Conservation (phyloP, 2,113 vertebrate species). For the Aldabrachelys gigantea region DNA sequence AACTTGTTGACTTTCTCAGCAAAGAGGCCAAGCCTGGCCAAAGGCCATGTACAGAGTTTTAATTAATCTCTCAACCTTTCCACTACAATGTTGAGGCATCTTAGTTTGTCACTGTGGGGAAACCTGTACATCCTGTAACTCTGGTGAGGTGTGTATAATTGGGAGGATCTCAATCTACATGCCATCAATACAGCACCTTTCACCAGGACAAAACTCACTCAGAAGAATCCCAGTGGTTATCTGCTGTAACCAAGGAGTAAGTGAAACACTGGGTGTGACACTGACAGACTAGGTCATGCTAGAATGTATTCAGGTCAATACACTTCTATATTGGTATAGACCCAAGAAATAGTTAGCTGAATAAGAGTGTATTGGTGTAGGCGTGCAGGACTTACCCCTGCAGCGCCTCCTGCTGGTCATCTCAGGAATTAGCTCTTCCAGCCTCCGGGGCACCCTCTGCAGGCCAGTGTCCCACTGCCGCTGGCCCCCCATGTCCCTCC, state of each 20-base stretch:
- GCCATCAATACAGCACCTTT: conserved; percentile 25
- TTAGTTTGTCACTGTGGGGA: background rate
- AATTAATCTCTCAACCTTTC: conserved; percentile 20
- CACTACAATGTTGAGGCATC: background rate
- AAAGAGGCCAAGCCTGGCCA: background rate
- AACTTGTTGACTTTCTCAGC: background rate
- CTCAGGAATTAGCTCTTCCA: too few relatives aligned
- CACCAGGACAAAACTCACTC: background rate
- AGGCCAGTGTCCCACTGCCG: too few relatives aligned
- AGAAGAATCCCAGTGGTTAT: conserved; percentile 18
- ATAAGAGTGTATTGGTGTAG: too few relatives aligned
- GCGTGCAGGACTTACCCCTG: too few relatives aligned
- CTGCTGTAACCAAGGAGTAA: conserved; percentile 4
- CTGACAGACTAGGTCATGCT: too few relatives aligned
- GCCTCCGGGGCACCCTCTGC: too few relatives aligned
- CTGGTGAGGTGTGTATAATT: background rate
- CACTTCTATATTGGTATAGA: too few relatives aligned
- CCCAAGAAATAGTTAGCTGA: too few relatives aligned
- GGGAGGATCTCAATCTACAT: background rate
- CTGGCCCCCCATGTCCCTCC: too few relatives aligned
- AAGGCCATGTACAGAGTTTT: conserved; percentile 2
- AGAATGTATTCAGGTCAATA: too few relatives aligned
- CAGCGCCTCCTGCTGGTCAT: too few relatives aligned
- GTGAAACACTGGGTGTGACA: background rate
- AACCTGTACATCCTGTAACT: background rate